Percentiles rank a stretch among this genome's conserved stretches.
Conservation (phyloP, 2,888 invertebrate genomes). For the Drosophila subsilvestris region DNA sequence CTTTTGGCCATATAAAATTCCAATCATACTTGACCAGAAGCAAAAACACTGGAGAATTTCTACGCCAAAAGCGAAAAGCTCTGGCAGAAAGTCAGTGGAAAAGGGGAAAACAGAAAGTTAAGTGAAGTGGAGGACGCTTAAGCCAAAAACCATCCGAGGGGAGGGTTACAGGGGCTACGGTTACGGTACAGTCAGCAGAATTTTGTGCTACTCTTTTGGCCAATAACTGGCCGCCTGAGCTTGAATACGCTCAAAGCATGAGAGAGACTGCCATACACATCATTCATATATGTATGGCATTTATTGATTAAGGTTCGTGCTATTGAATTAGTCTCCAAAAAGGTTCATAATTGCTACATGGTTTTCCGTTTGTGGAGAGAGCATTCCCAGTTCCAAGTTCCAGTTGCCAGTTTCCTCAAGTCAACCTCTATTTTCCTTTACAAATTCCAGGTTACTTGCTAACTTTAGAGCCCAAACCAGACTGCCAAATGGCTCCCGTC, state of each 20-base stretch:
- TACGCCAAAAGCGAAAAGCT: conserved; percentile 26
- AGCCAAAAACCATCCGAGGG: conserved; percentile 43
- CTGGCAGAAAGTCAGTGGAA: conserved; percentile 9
- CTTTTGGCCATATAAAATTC: conserved; percentile 75
- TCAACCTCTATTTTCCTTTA: conserved; percentile 7
- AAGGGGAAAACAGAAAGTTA: conserved; percentile 53
- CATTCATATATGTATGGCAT: background rate
- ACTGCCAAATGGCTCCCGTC: conserved; percentile 56
- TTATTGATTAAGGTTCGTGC: background rate
- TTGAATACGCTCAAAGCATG: background rate
- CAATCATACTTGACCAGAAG: conserved; percentile 77
- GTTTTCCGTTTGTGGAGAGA: background rate
- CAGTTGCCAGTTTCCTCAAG: background rate
- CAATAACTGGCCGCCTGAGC: conserved; percentile 54
- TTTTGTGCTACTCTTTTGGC: conserved; percentile 55
- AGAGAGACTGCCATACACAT: too few species aligned
- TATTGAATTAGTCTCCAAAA: background rate
- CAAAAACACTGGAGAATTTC: conserved; percentile 74
- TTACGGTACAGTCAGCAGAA: conserved; percentile 63
- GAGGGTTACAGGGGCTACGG: conserved; percentile 1
- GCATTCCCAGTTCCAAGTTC: conserved; percentile 19
- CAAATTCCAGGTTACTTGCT: conserved; percentile 25
- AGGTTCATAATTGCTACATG: background rate
- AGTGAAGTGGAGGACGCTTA: conserved; percentile 70
- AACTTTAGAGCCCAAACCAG: conserved; percentile 42